These are phyloP conservation scores for Blennius ocellaris DNA, from an alignment of 2,113 vertebrate species.

Conservation along the genomic window DNA sequence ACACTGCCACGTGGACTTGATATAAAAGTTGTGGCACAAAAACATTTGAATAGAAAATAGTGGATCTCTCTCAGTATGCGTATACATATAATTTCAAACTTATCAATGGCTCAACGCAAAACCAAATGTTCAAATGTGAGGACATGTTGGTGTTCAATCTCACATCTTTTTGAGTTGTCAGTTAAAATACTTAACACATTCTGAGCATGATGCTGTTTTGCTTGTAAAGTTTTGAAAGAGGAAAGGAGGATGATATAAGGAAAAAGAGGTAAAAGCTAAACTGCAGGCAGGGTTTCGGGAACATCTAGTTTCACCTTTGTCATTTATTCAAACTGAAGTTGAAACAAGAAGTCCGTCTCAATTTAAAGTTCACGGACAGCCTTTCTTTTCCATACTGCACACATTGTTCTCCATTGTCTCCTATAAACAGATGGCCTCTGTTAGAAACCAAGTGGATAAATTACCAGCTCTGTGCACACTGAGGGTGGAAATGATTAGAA, in stretches of 20 bases:
- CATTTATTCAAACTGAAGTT: slow-evolving; percentile 6
- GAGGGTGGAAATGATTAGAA: slow-evolving; percentile 10
- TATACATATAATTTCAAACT: too few relatives aligned
- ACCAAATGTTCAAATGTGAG: too few relatives aligned
- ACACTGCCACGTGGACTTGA: too few relatives aligned
- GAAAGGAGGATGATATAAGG: not conserved
- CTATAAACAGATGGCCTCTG: slow-evolving; percentile 40
- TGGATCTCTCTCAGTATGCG: too few relatives aligned
- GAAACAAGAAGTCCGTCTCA: slow-evolving; percentile 4
- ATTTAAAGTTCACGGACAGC: slow-evolving; percentile 8
- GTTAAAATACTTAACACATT: too few relatives aligned
- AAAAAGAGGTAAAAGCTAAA: not conserved
- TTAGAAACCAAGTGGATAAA: slow-evolving; percentile 22
- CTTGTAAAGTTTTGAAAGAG: not conserved
- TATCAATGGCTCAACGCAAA: too few relatives aligned
- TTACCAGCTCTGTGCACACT: slow-evolving; percentile 1
- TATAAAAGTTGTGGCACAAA: too few relatives aligned
- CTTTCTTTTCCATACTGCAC: not conserved
- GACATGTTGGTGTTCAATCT: too few relatives aligned
- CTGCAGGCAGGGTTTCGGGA: not conserved
- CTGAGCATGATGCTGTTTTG: too few relatives aligned
- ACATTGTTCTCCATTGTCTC: slow-evolving; percentile 7
- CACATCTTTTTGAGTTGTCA: too few relatives aligned
- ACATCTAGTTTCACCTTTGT: not conserved
- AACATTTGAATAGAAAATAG: too few relatives aligned